Evolutionary conservation across 2,113 vertebrate genomes (phyloP), one percentile per base, ranked within the genome.

Genomic region (Butastur rufipennis): DNA sequence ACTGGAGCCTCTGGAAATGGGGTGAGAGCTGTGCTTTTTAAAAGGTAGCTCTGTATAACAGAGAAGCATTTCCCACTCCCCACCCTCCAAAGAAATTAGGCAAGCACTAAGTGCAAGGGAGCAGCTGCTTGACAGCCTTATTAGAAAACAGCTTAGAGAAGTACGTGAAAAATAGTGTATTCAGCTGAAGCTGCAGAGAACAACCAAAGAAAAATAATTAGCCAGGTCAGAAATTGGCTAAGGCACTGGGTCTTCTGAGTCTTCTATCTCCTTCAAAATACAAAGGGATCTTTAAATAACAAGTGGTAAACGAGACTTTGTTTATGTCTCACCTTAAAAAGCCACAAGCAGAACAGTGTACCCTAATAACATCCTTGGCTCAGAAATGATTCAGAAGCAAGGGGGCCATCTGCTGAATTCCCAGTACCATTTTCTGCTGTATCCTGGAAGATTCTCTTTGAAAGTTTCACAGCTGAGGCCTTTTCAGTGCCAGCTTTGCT

Each of bases 401-500:
- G 95, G 50, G 95, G 91, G 95, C 95, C 95, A 97, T 96, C 95
- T 97, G 95, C 97, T 97, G 96, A 96, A 95, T 92, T 81, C 92
- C 90, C 78, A 75, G 48, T 55, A 95, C 95, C 65, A 87, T 62
- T 90, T 94, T 65, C 67, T 96, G 71, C 45, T 85, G 36, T 40
- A 72, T 66, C 73, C 89, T 70, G 43, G 42, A 95, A 65, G 13
- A 43, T 62, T 77, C 89, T 58, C 26, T 75, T 65, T 53, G 7
- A 31, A 85, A 94, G 62, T 90, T 93, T 85, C 36, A 45, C 68
- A 88, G 40, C 6, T 5, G 5, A 45, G 55, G 63, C 43, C 10
- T 87, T 65, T 65, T 34, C 53, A 36, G n/a, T 14, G 23, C 45
- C 72, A 52, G 68, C 40, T 82, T 38, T 83, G 16, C 55, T 27